A percentile compares a stretch with the other conserved stretches of the same genome.
Evolutionary conservation across 2,888 invertebrate genomes (phyloP).

Genomic region (Seira sanloemensis): DNA sequence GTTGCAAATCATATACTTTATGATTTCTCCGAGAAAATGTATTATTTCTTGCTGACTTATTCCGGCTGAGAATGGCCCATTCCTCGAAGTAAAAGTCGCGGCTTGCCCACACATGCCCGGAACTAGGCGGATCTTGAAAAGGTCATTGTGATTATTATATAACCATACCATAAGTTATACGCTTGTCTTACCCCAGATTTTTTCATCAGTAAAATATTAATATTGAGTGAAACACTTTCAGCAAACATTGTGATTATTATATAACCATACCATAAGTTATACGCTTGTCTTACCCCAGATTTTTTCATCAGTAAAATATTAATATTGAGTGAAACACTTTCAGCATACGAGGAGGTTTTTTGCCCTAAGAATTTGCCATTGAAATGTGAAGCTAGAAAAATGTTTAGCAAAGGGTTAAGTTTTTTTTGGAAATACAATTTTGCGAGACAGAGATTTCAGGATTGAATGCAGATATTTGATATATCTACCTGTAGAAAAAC

Average conservation of each 20-base stretch:
- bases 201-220: too few relatives aligned
- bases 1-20: neutral
- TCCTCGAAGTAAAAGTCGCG: too few relatives aligned
- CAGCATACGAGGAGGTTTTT: slow-evolving; percentile 25
- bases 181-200: neutral
- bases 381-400: too few relatives aligned
- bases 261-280: neutral
- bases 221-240: too few relatives aligned
- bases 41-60: neutral
- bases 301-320: too few relatives aligned
- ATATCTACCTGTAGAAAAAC: too few relatives aligned
- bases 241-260: slow-evolving; percentile 32
- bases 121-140: slow-evolving; percentile 30
- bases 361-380: too few relatives aligned
- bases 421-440: too few relatives aligned
- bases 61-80: neutral
- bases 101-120: slow-evolving; percentile 14
- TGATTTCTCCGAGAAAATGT: neutral
- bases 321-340: too few relatives aligned
- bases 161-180: neutral
- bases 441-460: too few relatives aligned
- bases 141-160: slow-evolving; percentile 26
- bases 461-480: too few relatives aligned
- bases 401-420: too few relatives aligned
- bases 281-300: neutral